Base-by-base conservation (phyloP, 2,888 invertebrate genomes). In the Podabrus alpinus region DNA sequence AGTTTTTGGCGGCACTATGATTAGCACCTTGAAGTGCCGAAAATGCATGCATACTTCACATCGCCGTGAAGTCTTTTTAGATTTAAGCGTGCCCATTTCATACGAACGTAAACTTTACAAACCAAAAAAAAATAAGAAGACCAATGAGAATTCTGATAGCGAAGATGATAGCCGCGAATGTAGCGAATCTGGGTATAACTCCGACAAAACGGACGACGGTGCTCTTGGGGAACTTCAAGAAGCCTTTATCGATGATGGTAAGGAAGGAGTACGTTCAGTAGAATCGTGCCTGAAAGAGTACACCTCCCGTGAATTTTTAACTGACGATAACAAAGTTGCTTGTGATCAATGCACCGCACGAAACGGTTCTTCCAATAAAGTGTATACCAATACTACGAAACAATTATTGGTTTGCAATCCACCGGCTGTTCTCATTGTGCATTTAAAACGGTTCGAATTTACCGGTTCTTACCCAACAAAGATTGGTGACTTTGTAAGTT, bases 261-360 rank as follows among this genome's bases (percentile, higher is more conserved):
- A 79, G 94, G 29, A 94, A 72, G 93, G 93, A 61, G 95, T 95
- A 81, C 94, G 93, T 86, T 94, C 95, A 17, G 92, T 98, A 69
- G 93, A 94, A 82, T 95, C 97, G 0, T 98, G 97, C 85, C 91
- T 99, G 70, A 94, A 94, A 83, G 95, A 97, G 86, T 98, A 98
- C 88, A 98, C 97, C 0, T 93, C 94, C 0, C 90, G 95, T 15
- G 98, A 99, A 86, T 88, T 97, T 16, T 92, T 99, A 87, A 95
- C 94, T 0, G 98, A 96, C 0, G 94, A 93, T 85, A 98, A 99
- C 87, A 95, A 95, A 88, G 97, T 98, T 67, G 94, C 94, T 71
- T 99, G 99, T 86, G 95, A 96, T 84, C 91, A 92, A 66, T 99
- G 99, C 88, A 96, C 96, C 0, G 91, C 92, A 78, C 88, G 92